phyloP scores from a whole-genome alignment of 2,113 vertebrate genomes.

The Takifugu flavidus region DNA sequence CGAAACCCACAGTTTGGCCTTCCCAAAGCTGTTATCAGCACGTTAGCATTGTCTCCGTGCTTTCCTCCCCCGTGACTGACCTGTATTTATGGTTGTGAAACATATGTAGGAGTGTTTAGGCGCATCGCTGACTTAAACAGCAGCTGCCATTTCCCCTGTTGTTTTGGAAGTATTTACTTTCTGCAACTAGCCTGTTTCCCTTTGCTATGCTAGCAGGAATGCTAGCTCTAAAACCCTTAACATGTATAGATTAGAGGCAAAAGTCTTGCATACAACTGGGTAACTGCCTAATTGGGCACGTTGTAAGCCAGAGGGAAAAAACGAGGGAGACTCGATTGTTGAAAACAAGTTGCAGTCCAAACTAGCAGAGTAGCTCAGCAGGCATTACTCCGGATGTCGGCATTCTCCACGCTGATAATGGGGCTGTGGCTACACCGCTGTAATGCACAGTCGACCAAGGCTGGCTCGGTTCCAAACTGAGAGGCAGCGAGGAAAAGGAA shows the following conservation, averaged over 20 bases:
- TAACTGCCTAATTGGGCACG: too few relatives aligned
- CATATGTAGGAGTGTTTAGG: conserved; percentile 25
- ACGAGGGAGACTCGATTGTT: background rate
- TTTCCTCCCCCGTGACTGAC: conserved; percentile 8
- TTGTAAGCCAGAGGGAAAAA: too few relatives aligned
- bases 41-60: conserved; percentile 6
- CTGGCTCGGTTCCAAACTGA: conserved; percentile 55
- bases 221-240: background rate
- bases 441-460: conserved; percentile 53
- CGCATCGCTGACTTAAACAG: background rate
- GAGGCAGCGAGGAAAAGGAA: conserved; percentile 61
- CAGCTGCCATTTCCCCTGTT: conserved; percentile 10
- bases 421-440: conserved; percentile 33
- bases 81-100: conserved; percentile 15
- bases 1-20: conserved; percentile 18
- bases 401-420: conserved; percentile 53
- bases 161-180: background rate
- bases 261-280: too few relatives aligned
- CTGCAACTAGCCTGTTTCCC: background rate
- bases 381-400: conserved; percentile 34
- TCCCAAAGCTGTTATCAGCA: background rate
- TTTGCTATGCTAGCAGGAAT: background rate
- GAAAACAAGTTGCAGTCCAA: background rate
- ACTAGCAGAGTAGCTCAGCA: conserved; percentile 25
- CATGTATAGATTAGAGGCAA: too few relatives aligned